Conservation (phyloP, 1,140 invertebrate genomes). For the Adelges cooleyi region DNA sequence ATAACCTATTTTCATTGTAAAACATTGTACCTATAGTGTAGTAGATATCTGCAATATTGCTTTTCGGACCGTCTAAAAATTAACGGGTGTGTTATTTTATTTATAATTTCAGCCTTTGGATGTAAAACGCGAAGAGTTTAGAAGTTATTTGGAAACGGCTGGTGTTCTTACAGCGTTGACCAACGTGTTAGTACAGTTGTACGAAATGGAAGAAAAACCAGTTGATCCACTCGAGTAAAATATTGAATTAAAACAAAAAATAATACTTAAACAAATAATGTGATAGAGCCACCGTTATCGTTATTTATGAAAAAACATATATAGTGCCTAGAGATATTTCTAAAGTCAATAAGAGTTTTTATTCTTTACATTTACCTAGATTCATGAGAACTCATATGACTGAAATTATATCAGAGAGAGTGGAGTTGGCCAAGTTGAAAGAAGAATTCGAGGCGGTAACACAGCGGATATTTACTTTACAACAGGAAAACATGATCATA, state of each 20-base stretch:
- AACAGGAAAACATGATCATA: not conserved
- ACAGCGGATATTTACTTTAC: not conserved
- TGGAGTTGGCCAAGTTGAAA: not conserved
- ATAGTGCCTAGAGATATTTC: too few relatives aligned
- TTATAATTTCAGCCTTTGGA: too few relatives aligned
- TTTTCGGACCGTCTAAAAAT: too few relatives aligned
- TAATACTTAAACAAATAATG: too few relatives aligned
- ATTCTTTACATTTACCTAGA: too few relatives aligned
- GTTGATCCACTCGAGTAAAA: constrained; percentile 7
- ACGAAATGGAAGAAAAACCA: constrained; percentile 1
- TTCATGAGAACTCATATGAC: constrained; percentile 11
- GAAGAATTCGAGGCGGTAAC: not conserved
- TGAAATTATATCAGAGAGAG: not conserved
- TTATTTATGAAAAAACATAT: too few relatives aligned
- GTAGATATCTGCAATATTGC: too few relatives aligned
- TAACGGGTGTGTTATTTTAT: too few relatives aligned
- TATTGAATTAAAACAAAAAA: not conserved
- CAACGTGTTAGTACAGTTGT: not conserved
- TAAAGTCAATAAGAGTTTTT: too few relatives aligned
- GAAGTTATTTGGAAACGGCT: not conserved
- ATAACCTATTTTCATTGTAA: too few relatives aligned
- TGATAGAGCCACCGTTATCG: too few relatives aligned
- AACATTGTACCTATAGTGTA: too few relatives aligned
- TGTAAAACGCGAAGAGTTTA: not conserved
- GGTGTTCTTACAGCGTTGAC: not conserved